phyloP scores from a whole-genome alignment of 2,113 vertebrate species.

The Bubo bubo region DNA sequence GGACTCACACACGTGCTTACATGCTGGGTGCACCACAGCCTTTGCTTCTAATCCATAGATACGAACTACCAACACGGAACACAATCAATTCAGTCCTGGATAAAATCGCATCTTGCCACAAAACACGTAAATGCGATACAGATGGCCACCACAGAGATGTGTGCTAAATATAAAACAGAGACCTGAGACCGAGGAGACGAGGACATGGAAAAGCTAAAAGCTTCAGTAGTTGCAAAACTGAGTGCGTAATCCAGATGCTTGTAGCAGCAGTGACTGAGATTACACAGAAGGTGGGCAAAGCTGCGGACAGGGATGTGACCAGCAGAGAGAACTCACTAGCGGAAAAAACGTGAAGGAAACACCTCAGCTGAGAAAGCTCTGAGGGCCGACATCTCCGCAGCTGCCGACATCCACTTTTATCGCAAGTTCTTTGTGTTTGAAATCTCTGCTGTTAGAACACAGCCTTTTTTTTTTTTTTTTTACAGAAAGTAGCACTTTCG shows the following conservation, averaged over 20 bases:
- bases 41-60: background rate
- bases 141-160: accelerated
- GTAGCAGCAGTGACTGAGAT: too few relatives aligned
- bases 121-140: accelerated
- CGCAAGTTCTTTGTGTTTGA: background rate
- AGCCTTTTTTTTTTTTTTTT: background rate
- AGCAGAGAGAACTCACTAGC: accelerated
- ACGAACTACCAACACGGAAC: accelerated
- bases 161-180: background rate
- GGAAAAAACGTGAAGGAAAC: background rate
- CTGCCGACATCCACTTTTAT: background rate
- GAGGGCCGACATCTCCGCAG: background rate
- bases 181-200: accelerated
- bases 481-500: background rate
- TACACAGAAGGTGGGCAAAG: background rate
- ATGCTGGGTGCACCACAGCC: accelerated
- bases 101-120: background rate
- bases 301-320: accelerated
- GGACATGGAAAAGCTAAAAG: background rate
- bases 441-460: background rate
- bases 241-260: accelerated
- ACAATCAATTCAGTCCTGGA: background rate
- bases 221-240: accelerated
- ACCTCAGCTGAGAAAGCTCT: background rate
- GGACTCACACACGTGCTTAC: background rate